Conservation (phyloP, 2,888 invertebrate genomes). For the Nephrotoma appendiculata region DNA sequence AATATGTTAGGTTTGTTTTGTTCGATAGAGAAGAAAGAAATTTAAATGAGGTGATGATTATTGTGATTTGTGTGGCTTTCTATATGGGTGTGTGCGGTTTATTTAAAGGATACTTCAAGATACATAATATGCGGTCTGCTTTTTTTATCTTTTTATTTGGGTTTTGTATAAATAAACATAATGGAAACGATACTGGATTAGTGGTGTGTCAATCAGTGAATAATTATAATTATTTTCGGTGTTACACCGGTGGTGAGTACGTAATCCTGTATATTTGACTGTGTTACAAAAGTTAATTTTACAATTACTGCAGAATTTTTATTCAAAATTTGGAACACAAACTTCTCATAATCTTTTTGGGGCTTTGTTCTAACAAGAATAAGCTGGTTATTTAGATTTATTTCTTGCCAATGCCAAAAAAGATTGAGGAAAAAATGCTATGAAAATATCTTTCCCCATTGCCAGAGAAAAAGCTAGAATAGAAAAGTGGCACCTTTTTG, state of each 20-base stretch:
- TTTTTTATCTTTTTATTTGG: not conserved
- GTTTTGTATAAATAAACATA: not conserved
- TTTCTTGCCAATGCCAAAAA: too few species aligned
- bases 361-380: too few species aligned
- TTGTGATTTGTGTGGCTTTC: not conserved
- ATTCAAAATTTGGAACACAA: too few species aligned
- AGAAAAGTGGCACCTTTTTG: too few species aligned
- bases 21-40: not conserved
- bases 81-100: not conserved
- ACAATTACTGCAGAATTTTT: too few species aligned
- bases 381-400: too few species aligned
- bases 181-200: not conserved
- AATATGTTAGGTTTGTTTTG: not conserved
- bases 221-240: not conserved
- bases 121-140: not conserved
- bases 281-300: too few species aligned
- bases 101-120: not conserved
- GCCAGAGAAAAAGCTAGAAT: rapidly evolving
- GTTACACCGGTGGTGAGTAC: too few species aligned
- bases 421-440: too few species aligned
- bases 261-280: too few species aligned
- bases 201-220: not conserved
- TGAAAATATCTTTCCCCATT: too few species aligned
- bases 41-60: not conserved
- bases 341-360: too few species aligned